Conservation (phyloP, 2,888 invertebrate species). For the Atrina japonica region DNA sequence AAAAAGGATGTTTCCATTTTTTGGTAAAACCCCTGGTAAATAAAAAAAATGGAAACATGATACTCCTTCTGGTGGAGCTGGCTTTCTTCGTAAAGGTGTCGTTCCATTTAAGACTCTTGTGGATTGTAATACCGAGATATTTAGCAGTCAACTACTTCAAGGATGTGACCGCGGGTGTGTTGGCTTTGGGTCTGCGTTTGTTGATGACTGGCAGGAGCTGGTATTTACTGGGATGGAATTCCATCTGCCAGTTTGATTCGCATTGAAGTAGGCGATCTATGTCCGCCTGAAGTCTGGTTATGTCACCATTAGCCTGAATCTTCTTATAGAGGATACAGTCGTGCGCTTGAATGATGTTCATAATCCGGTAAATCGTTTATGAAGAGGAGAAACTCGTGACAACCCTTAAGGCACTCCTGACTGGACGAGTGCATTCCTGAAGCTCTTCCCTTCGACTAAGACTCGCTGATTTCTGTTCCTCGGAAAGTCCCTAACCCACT, state of each 20-base stretch:
- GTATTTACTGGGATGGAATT: neutral
- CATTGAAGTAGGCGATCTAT: neutral
- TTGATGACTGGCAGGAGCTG: neutral
- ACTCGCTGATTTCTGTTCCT: neutral
- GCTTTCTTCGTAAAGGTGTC: neutral
- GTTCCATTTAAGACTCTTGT: neutral
- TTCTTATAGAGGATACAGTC: too few relatives aligned
- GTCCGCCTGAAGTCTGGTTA: neutral
- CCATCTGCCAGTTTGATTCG: neutral
- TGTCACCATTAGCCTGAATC: too few relatives aligned
- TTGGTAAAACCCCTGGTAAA: too few relatives aligned
- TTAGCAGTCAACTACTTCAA: neutral
- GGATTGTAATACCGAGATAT: neutral
- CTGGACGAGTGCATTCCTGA: neutral
- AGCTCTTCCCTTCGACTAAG: neutral
- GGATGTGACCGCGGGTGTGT: neutral
- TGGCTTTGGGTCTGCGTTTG: too few relatives aligned
- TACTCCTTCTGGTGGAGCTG: neutral
- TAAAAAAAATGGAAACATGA: too few relatives aligned
- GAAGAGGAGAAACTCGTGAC: too few relatives aligned
- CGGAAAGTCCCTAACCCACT: neutral
- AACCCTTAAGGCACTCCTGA: constrained; percentile 1
- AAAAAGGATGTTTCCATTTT: too few relatives aligned
- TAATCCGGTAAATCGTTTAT: too few relatives aligned
- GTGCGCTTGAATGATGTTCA: too few relatives aligned